phyloP scores from a whole-genome alignment of 2,888 invertebrate species.

The Notodonta dromedarius region DNA sequence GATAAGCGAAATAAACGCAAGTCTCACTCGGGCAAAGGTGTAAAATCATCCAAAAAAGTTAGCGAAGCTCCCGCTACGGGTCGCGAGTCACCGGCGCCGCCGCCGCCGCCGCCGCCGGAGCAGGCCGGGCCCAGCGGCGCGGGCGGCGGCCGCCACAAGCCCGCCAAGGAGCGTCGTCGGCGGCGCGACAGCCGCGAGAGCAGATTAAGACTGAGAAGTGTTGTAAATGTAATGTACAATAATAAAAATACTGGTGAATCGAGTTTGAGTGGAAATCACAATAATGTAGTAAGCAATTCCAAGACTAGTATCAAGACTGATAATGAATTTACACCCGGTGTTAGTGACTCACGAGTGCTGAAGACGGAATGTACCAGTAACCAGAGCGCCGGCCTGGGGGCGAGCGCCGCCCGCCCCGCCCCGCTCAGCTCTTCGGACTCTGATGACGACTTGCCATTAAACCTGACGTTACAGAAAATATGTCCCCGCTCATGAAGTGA shows the following conservation, averaged over 20 bases:
- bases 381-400: conserved; percentile 1
- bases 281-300: conserved; percentile 26
- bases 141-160: conserved; percentile 22
- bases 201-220: conserved; percentile 68
- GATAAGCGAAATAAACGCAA: conserved; percentile 55
- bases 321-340: conserved; percentile 13
- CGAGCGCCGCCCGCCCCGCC: conserved; percentile 5
- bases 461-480: conserved; percentile 60
- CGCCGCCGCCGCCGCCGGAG: conserved; percentile 1
- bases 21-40: conserved; percentile 62
- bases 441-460: conserved; percentile 70
- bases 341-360: conserved; percentile 9
- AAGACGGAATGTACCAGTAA: conserved; percentile 4
- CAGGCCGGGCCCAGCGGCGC: conserved; percentile 17
- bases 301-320: conserved; percentile 22
- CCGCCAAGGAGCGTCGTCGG: conserved; percentile 26
- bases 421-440: conserved; percentile 50
- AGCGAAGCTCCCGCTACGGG: background rate
- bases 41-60: conserved; percentile 57
- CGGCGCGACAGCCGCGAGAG: conserved; percentile 50
- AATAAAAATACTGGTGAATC: conserved; percentile 46
- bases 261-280: conserved; percentile 40
- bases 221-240: conserved; percentile 65
- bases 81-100: background rate
- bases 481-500: conserved; percentile 23